Evolutionary conservation across 1,140 invertebrate genomes (phyloP).

Genomic region (Drosophila navojoa): DNA sequence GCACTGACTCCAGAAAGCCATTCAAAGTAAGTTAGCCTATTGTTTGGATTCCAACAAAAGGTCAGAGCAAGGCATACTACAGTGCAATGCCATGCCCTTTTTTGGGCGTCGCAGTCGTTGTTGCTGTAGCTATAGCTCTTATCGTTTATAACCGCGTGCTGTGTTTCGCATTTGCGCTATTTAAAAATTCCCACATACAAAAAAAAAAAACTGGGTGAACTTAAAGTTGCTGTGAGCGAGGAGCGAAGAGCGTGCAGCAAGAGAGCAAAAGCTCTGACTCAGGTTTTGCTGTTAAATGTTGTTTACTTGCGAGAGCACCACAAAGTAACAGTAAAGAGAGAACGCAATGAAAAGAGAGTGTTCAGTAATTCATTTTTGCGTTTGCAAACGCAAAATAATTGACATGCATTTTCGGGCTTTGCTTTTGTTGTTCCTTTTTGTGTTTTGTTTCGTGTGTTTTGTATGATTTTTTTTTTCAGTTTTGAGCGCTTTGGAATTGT

Average conservation of each 20-base stretch:
- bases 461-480: conserved; percentile 17
- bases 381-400: conserved; percentile 46
- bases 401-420: conserved; percentile 41
- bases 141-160: conserved; percentile 46
- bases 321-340: not conserved
- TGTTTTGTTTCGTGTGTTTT: conserved; percentile 22
- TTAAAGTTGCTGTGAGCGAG: conserved; percentile 35
- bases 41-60: conserved; percentile 4
- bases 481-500: conserved; percentile 38
- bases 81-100: conserved; percentile 62
- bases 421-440: conserved; percentile 31
- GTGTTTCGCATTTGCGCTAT: conserved; percentile 48
- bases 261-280: conserved; percentile 29
- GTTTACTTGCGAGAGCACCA: conserved; percentile 34
- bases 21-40: conserved; percentile 68
- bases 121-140: conserved; percentile 21
- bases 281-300: conserved; percentile 36
- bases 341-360: conserved; percentile 11
- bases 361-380: conserved; percentile 20
- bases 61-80: conserved; percentile 1
- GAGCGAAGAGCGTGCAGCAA: conserved; percentile 14
- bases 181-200: conserved; percentile 39
- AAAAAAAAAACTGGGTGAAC: conserved; percentile 54
- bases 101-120: conserved; percentile 53
- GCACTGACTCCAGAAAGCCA: conserved; percentile 64